Evolutionary conservation across 2,797 vertebrate genomes (phyloP).

Genomic region (Hydrolagus colliei): DNA sequence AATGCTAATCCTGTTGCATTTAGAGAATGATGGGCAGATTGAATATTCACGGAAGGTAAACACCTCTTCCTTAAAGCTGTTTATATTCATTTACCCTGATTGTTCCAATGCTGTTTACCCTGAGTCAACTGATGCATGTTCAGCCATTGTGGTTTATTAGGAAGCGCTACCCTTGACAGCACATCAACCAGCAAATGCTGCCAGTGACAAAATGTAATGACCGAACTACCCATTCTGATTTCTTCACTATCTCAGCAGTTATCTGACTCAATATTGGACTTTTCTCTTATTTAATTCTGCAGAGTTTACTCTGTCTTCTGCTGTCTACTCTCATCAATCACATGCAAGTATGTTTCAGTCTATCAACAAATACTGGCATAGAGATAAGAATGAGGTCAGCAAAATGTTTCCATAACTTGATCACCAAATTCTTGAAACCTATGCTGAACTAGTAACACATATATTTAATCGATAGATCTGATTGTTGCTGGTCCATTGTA

Average conservation of each 20-base stretch:
- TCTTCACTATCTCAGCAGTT: slow-evolving; percentile 59
- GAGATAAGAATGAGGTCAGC: slow-evolving; percentile 12
- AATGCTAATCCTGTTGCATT: slow-evolving; percentile 1
- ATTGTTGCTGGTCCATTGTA: too few relatives aligned
- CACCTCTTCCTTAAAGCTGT: slow-evolving; percentile 2
- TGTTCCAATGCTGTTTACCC: slow-evolving; percentile 46
- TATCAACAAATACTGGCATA: slow-evolving; percentile 33
- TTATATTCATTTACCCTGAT: slow-evolving; percentile 26
- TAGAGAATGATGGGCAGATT: slow-evolving; percentile 6
- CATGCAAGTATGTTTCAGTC: slow-evolving; percentile 49
- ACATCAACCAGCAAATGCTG: slow-evolving; percentile 59
- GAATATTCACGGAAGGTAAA: slow-evolving; percentile 9
- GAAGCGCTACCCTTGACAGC: slow-evolving; percentile 55
- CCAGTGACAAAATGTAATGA: slow-evolving; percentile 68
- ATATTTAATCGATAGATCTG: too few relatives aligned
- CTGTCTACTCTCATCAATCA: slow-evolving; percentile 66
- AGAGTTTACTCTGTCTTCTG: slow-evolving; percentile 51
- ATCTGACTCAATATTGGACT: slow-evolving; percentile 59
- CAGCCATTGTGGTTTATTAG: slow-evolving; percentile 57
- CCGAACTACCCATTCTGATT: slow-evolving; percentile 63
- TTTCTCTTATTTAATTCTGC: slow-evolving; percentile 54
- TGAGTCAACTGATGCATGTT: slow-evolving; percentile 60
- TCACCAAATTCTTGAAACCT: too few relatives aligned
- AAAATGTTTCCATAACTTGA: background rate
- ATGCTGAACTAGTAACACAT: too few relatives aligned